Evolutionary conservation across 2,797 vertebrate genomes (phyloP).

Genomic region (Acrossocheilus fasciatus): DNA sequence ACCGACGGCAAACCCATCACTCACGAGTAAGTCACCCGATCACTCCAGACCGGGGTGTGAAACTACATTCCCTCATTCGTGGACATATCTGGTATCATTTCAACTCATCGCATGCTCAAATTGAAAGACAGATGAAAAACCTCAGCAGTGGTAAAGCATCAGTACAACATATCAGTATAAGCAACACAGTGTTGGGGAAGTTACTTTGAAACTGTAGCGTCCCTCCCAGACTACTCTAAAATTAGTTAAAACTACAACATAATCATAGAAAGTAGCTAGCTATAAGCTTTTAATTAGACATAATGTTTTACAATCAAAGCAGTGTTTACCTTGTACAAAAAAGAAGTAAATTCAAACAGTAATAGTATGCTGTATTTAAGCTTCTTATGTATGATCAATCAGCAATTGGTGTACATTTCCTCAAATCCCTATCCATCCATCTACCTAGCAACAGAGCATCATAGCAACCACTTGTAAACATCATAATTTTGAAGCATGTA

Average conservation of each 20-base stretch:
- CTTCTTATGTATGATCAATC: not conserved
- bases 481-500: not conserved
- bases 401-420: not conserved
- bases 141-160: not conserved
- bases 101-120: not conserved
- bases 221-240: not conserved
- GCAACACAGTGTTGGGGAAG: not conserved
- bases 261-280: no score
- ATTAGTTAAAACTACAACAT: not conserved
- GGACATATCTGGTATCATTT: not conserved
- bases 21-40: slow-evolving; percentile 61
- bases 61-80: not conserved
- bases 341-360: not conserved
- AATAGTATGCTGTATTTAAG: not conserved
- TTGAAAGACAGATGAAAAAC: not conserved
- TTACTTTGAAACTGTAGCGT: no score
- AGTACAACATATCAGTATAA: not conserved
- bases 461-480: not conserved
- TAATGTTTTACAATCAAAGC: not conserved
- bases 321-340: not conserved
- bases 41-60: not conserved
- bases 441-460: not conserved
- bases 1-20: slow-evolving; percentile 67
- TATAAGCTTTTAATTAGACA: no score
- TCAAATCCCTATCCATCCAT: not conserved